These are phyloP conservation scores for Celastrina argiolus DNA, from an alignment of 2,888 invertebrate genomes.

Conservation along the genomic window DNA sequence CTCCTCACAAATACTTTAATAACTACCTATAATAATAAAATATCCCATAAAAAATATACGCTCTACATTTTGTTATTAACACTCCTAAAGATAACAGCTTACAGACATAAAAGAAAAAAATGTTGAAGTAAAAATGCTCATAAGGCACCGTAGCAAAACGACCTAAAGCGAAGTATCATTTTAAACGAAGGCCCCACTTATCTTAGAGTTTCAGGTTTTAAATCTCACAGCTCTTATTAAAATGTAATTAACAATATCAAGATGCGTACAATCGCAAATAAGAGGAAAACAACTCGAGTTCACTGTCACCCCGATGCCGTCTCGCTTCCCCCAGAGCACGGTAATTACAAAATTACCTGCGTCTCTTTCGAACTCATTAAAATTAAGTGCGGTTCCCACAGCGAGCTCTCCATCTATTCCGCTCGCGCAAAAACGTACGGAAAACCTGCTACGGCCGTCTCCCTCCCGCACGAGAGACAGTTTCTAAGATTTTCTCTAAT, in stretches of 20 bases:
- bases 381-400: constrained; percentile 50
- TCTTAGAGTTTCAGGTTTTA: constrained; percentile 35
- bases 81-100: constrained; percentile 8
- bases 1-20: neutral
- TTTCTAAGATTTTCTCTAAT: constrained; percentile 46
- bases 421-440: constrained; percentile 53
- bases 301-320: constrained; percentile 73
- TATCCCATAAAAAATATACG: constrained; percentile 1
- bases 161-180: neutral
- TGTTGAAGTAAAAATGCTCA: neutral
- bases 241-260: constrained; percentile 61
- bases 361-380: constrained; percentile 73
- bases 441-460: constrained; percentile 53
- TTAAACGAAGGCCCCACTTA: constrained; percentile 37
- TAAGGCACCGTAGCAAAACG: neutral
- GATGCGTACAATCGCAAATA: constrained; percentile 52
- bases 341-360: constrained; percentile 69
- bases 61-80: constrained; percentile 4
- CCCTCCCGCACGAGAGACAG: constrained; percentile 43
- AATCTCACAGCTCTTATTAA: constrained; percentile 49
- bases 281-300: constrained; percentile 50
- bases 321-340: constrained; percentile 67
- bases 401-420: constrained; percentile 60
- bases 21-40: neutral
- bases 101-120: constrained; percentile 11